Evolutionary conservation across 2,797 vertebrate species (phyloP).

Genomic region (Sebastes jordani): DNA sequence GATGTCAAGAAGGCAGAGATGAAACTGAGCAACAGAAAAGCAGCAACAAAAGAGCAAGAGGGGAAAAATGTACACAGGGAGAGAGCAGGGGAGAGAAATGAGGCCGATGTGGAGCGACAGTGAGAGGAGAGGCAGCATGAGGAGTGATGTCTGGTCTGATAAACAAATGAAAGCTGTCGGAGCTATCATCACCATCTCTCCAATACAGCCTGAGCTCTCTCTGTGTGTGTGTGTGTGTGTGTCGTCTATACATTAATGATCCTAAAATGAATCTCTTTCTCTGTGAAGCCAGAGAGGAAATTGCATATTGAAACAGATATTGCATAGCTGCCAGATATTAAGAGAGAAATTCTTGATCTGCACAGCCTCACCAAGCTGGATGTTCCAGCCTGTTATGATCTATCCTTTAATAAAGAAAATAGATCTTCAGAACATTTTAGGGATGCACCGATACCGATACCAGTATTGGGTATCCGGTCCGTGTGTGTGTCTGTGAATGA

Average conservation of each 20-base stretch:
- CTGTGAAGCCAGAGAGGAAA: conserved; percentile 45
- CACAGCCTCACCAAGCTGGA: not conserved
- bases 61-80: not conserved
- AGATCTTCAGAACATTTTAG: too few species aligned
- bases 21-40: conserved; percentile 37
- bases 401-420: too few species aligned
- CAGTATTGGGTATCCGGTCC: too few species aligned
- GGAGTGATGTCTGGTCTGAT: conserved; percentile 49
- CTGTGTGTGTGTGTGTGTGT: not conserved
- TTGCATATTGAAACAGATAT: conserved; percentile 36
- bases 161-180: conserved; percentile 57
- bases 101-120: conserved; percentile 20
- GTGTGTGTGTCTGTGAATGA: too few species aligned
- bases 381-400: too few species aligned
- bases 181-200: conserved; percentile 50
- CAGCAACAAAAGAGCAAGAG: conserved; percentile 29
- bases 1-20: conserved; percentile 47
- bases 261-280: conserved; percentile 21
- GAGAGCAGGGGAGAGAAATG: not conserved
- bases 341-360: not conserved
- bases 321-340: conserved; percentile 11
- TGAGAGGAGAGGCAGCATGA: not conserved
- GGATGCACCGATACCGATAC: too few species aligned
- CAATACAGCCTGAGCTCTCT: not conserved
- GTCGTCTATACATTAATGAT: conserved; percentile 15